Base-by-base conservation (phyloP, 2,888 invertebrate species). In the Pyrrhia umbra region DNA sequence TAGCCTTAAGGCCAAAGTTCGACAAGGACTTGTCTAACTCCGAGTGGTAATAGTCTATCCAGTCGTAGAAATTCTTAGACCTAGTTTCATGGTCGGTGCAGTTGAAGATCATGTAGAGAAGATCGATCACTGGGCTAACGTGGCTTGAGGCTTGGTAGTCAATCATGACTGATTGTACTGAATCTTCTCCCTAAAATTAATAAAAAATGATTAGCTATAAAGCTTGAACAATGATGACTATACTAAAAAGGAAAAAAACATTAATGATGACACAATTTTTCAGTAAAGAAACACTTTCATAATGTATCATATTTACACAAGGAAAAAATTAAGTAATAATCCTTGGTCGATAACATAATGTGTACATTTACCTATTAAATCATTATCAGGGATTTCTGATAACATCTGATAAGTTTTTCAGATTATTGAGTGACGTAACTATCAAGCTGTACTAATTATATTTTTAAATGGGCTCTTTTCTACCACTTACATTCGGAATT, bases 121-220 rank as follows among this genome's bases (percentile, higher is more conserved):
- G 23, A 34, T 89, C 89, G 1, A 57, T 55, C 0, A 64, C 85
- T 3, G 88, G 88, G 30, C 68, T 86, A 0, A 54, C 66, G 43
- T 75, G 79, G 15, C 43, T 82, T 0, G 82, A 79, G 2, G 77
- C 0, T 65, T 89, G 88, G 47, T 88, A 89, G 67, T 89, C 88
- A 21, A 89, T 82, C 64, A 88, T 76, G 0, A 87, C 64, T 23
- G 81, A 82, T 16, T 83, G 70, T 1, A 67, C 59, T 2, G 75
- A 55, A 1, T 54, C 58, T 1, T 74, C 77, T 3, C 75, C 79
- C 88, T 89, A 82, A 18, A 81, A 85, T 52, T 0, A 16, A 18
- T 52, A 52, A 46, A 37, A 23, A 8, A 42, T 6, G 34, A 10
- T 20, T 21, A 8, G 9, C 9, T 25, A 39, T 18, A 13, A 0